A percentile compares a stretch with the other conserved stretches of the same genome.
These are phyloP conservation scores for Cetonia aurata DNA, from an alignment of 2,888 invertebrate genomes.

Conservation along the genomic window DNA sequence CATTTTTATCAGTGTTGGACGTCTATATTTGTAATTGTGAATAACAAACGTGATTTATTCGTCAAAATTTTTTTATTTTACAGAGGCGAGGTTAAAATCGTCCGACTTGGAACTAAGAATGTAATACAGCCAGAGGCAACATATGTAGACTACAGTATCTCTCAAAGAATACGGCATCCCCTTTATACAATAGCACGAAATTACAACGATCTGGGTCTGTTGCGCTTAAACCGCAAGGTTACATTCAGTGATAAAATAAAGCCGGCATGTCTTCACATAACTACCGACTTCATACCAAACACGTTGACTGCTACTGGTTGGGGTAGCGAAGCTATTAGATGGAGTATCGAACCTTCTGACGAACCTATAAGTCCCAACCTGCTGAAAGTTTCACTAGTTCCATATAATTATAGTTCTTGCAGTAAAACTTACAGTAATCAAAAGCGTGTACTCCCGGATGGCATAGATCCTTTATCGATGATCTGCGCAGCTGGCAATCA, in stretches of 20 bases:
- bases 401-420: conserved; percentile 60
- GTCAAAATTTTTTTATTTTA: too few relatives aligned
- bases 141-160: conserved; percentile 59
- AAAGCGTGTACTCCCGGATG: conserved; percentile 51
- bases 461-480: conserved; percentile 60
- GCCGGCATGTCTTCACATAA: conserved; percentile 67
- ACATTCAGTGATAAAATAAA: conserved; percentile 62
- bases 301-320: conserved; percentile 66
- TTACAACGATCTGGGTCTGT: conserved; percentile 70
- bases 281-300: conserved; percentile 44
- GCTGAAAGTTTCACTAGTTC: conserved; percentile 66
- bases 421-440: conserved; percentile 50
- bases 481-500: conserved; percentile 65
- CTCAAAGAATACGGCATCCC: conserved; percentile 63
- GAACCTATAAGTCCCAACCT: conserved; percentile 55
- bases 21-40: too few relatives aligned
- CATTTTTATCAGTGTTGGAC: too few relatives aligned
- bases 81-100: conserved; percentile 56
- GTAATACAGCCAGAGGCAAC: conserved; percentile 49
- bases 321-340: conserved; percentile 62
- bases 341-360: not conserved
- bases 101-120: conserved; percentile 64
- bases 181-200: conserved; percentile 62
- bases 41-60: too few relatives aligned
- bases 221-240: conserved; percentile 64